Evolutionary conservation across 2,888 invertebrate species (phyloP).

Genomic region (Danaus chrysippus): DNA sequence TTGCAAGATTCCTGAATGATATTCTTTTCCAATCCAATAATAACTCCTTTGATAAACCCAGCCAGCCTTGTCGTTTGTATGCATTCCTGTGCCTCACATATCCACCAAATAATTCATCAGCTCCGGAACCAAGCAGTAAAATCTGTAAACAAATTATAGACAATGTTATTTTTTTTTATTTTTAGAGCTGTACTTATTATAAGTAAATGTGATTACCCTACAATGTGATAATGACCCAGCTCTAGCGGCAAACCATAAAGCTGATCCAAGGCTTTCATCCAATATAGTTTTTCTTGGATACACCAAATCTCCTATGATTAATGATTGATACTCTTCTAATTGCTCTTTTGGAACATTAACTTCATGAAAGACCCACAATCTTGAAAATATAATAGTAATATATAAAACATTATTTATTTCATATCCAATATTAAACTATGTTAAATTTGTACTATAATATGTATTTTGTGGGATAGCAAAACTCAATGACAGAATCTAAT

Average conservation of each 20-base stretch:
- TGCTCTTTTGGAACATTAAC: conserved; percentile 85
- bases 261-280: conserved; percentile 97
- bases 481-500: too few species aligned
- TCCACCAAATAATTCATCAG: conserved; percentile 98
- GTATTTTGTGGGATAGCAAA: too few species aligned
- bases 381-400: conserved; percentile 38
- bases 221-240: conserved; percentile 80
- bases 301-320: conserved; percentile 86
- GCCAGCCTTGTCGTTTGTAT: conserved; percentile 78
- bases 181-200: neutral
- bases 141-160: conserved; percentile 71
- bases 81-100: conserved; percentile 92
- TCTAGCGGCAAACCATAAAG: conserved; percentile 97
- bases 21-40: conserved; percentile 91
- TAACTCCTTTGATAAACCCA: conserved; percentile 80
- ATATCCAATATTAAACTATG: too few species aligned
- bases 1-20: conserved; percentile 92
- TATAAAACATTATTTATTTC: neutral
- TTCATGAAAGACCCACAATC: conserved; percentile 91
- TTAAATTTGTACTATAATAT: too few species aligned
- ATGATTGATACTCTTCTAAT: conserved; percentile 76
- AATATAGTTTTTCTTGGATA: conserved; percentile 92
- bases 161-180: conserved; percentile 7
- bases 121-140: conserved; percentile 94
- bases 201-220: conserved; percentile 69